Percentiles rank a stretch among this genome's conserved stretches.
These are phyloP conservation scores for Paguma larvata DNA, from an alignment of 2,797 vertebrate species.

Conservation along the genomic window DNA sequence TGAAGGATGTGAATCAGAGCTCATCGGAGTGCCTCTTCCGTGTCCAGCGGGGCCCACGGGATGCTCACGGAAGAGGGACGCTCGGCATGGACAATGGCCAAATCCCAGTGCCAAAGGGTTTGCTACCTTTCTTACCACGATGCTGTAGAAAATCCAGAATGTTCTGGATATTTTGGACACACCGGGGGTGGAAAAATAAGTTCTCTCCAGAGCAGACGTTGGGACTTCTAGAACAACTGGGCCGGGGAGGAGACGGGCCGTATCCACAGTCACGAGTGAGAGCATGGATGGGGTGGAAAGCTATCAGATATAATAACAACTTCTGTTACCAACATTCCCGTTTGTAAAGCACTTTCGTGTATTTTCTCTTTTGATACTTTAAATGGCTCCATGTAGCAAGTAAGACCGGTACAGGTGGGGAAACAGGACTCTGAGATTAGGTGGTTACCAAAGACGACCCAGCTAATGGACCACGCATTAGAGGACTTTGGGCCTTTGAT, in stretches of 20 bases:
- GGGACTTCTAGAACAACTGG: conserved; percentile 17
- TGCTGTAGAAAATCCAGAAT: neutral
- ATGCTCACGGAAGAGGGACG: neutral
- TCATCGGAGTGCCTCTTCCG: too few relatives aligned
- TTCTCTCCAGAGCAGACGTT: neutral
- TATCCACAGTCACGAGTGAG: neutral
- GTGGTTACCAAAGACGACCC: neutral
- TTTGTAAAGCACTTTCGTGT: neutral
- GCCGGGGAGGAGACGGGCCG: neutral
- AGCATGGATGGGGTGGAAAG: neutral
- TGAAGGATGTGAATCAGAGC: neutral
- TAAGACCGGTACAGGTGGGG: neutral
- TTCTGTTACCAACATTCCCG: neutral
- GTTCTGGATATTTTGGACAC: neutral
- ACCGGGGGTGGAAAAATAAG: neutral
- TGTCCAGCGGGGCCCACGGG: neutral
- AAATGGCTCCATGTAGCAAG: neutral
- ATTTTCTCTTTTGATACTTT: neutral
- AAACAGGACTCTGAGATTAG: neutral
- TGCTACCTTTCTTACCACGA: neutral
- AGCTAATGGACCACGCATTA: neutral
- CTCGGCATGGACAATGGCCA: neutral
- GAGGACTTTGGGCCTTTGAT: neutral
- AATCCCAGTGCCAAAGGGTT: neutral
- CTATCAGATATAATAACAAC: neutral